Evolutionary conservation across 2,797 vertebrate genomes (phyloP).

Genomic region (Spheniscus humboldti): DNA sequence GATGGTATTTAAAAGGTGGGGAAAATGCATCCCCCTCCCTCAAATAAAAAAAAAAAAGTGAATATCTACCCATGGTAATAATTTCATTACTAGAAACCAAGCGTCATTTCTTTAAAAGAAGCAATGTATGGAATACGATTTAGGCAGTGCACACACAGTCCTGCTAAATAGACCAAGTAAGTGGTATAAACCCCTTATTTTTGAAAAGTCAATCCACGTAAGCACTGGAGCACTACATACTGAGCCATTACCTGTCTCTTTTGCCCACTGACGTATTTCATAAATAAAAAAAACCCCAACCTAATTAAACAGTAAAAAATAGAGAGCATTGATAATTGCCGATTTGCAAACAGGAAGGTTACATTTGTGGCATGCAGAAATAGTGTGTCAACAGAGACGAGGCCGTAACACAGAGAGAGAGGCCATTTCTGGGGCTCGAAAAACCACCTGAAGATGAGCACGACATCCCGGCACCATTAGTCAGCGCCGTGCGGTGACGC

Average conservation of each 20-base stretch:
- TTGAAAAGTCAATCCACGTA: background rate
- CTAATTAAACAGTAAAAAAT: background rate
- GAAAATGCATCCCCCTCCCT: background rate
- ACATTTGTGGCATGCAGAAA: background rate
- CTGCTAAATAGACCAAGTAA: background rate
- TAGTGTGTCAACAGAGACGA: background rate
- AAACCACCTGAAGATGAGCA: background rate
- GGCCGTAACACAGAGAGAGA: background rate
- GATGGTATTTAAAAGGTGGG: background rate
- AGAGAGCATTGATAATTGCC: background rate
- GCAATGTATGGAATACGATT: background rate
- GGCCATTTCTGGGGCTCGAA: background rate
- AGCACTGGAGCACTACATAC: background rate
- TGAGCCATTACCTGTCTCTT: background rate
- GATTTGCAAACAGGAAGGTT: background rate
- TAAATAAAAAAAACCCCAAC: background rate
- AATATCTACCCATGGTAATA: background rate
- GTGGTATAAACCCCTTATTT: background rate
- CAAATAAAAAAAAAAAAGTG: background rate
- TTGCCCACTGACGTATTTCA: background rate
- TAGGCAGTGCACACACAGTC: background rate
- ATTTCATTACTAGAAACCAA: background rate
- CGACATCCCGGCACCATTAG: accelerated
- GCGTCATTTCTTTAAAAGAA: background rate
- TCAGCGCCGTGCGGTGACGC: background rate